Percentiles rank a stretch among this genome's conserved stretches.
These are phyloP conservation scores for Epinotia nisella DNA, from an alignment of 2,888 invertebrate genomes.

Conservation along the genomic window DNA sequence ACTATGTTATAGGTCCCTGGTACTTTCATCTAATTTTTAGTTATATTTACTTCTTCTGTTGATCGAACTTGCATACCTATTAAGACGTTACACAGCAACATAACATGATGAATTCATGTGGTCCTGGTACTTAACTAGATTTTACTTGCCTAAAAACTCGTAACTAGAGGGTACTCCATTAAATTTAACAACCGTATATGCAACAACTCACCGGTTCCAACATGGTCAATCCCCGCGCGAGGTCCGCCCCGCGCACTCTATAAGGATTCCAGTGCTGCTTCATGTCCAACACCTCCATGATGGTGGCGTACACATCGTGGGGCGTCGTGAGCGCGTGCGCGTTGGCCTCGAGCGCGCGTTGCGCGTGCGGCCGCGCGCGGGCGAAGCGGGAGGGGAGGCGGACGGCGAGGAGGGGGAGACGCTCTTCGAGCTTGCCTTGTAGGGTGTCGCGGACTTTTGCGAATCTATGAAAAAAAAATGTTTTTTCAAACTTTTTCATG, in stretches of 20 bases:
- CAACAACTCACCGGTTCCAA: slow-evolving; percentile 83
- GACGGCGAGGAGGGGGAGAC: slow-evolving; percentile 94
- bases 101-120: no score
- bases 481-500: no score
- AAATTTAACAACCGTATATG: neutral
- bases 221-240: slow-evolving; percentile 85
- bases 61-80: no score
- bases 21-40: neutral
- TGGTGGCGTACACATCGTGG: slow-evolving; percentile 94
- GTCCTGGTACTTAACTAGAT: no score
- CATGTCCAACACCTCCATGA: slow-evolving; percentile 87
- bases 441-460: slow-evolving; percentile 92
- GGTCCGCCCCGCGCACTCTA: slow-evolving; percentile 78
- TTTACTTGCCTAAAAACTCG: no score
- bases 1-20: neutral
- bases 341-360: slow-evolving; percentile 87
- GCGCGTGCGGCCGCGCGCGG: slow-evolving; percentile 84
- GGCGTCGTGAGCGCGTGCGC: slow-evolving; percentile 90
- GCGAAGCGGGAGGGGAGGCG: slow-evolving; percentile 89
- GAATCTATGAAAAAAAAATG: slow-evolving; percentile 83
- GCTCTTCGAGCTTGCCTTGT: slow-evolving; percentile 96
- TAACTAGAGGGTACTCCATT: no score
- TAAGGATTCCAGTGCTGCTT: slow-evolving; percentile 62
- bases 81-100: no score
- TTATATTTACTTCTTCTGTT: neutral